Base-by-base conservation (phyloP, 2,888 invertebrate species). In the Celastrina argiolus region DNA sequence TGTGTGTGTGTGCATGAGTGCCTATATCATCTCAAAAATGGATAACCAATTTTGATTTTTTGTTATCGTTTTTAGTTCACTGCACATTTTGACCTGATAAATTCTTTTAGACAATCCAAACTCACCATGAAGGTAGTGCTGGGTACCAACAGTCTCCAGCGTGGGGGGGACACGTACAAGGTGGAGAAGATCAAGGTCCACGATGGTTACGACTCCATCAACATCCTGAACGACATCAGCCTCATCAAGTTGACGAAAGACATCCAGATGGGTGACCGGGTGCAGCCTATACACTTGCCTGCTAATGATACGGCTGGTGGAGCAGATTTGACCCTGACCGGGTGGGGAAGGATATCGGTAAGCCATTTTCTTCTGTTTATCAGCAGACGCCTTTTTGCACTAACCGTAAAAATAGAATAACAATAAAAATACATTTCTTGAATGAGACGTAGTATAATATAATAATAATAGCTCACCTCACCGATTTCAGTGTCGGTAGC, bases 341-440 rank as follows among this genome's bases (percentile, higher is more conserved):
- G 92, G 8, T 92, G 92, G 92, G 92, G 92, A 2, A 80, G 85
- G 56, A 75, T 82, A 34, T 86, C 87, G 16, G 90, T 91, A 71
- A 84, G 86, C 74, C 66, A 63, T 58, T 18, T 63, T 56, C n/a
- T n/a, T n/a, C n/a, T n/a, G n/a, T n/a, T n/a, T n/a, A n/a, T n/a
- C n/a, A n/a, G n/a, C n/a, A n/a, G n/a, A n/a, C n/a, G n/a, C n/a
- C n/a, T n/a, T n/a, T n/a, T n/a, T n/a, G n/a, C n/a, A n/a, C n/a
- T n/a, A n/a, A n/a, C n/a, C n/a, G n/a, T n/a, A n/a, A n/a, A n/a
- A n/a, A n/a, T n/a, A n/a, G n/a, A n/a, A n/a, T n/a, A n/a, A n/a
- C n/a, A n/a, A n/a, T n/a, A n/a, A n/a, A n/a, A n/a, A n/a, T n/a
- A n/a, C n/a, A n/a, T n/a, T n/a, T n/a, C n/a, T n/a, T n/a, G n/a